Evolutionary conservation across 2,113 vertebrate genomes (phyloP), one percentile per base, ranked within the genome.

Genomic region (Promerops cafer): DNA sequence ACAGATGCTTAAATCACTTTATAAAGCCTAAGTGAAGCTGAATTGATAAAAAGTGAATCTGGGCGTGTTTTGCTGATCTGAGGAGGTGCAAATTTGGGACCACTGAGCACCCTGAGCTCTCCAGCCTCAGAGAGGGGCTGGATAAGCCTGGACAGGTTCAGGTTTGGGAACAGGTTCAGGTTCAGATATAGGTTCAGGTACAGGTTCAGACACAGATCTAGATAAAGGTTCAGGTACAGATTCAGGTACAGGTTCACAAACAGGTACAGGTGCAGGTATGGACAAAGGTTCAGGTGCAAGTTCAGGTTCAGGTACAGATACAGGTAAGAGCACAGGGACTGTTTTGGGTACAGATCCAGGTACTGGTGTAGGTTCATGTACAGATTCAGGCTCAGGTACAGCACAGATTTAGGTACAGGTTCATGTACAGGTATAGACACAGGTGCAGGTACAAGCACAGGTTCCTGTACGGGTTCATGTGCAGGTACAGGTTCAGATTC

Each of bases 131-230:
- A 19, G 45, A 20, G 35, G 13, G 8, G 22, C 61, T 19, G 3
- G 1, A 1, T 8, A 2, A 13, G 1, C 7, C 42, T 3, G 2
- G 1, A 4, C 26, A 17, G 37, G 28, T 27, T 21, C 16, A 2
- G 37, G 6, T 54, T 11, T 7, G 12, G 24, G 9, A 2, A 22
- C 31, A 13, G 26, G 22, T 21, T 12, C 2, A 56, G 61, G 15
- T 30, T 3, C 2, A 10, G 54, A 10, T 26, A 1, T 5, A n/a
- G 42, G 11, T 8, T 3, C 2, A 17, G 63, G 21, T 31, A 0
- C 4, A 45, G 16, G n/a, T 26, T 10, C 8, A 31, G 9, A 3
- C 11, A 21, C n/a, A n/a, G n/a, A n/a, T n/a, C n/a, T 6, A 10
- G 27, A 10, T 2, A 7, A 7, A 80, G n/a, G 5, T 31, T 4